phyloP scores from a whole-genome alignment of 1,140 invertebrate species.

The Caenorhabditis tropicalis region DNA sequence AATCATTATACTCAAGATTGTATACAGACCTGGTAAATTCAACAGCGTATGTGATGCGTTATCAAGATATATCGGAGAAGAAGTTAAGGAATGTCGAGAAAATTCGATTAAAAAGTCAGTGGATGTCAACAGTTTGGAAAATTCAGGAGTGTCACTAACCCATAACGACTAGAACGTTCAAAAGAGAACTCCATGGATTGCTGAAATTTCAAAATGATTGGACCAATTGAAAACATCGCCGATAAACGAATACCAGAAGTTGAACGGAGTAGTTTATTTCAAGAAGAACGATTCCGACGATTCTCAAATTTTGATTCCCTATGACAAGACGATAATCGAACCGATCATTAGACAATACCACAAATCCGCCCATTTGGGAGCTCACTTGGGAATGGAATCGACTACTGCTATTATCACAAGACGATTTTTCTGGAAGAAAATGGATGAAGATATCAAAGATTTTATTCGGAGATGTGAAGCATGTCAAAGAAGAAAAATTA shows the following conservation, averaged over 20 bases:
- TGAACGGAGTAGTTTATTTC: not conserved
- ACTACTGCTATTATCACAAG: not conserved
- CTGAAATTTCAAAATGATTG: not conserved
- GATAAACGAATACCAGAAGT: not conserved
- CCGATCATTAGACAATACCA: not conserved
- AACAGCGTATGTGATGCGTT: slow-evolving; percentile 11
- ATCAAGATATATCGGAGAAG: not conserved
- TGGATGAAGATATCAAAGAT: not conserved
- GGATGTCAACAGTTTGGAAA: not conserved
- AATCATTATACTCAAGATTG: too few species aligned
- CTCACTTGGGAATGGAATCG: not conserved
- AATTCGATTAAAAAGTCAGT: not conserved
- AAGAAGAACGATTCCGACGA: not conserved
- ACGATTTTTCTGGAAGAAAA: slow-evolving; percentile 6
- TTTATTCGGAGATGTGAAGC: not conserved
- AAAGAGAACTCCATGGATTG: not conserved
- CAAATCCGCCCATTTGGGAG: not conserved
- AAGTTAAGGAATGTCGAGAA: not conserved
- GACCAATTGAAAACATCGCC: not conserved
- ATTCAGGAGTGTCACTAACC: not conserved
- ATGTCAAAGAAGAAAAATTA: not conserved
- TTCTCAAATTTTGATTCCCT: not conserved
- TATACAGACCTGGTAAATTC: not conserved
- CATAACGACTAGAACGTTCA: not conserved
- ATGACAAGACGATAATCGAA: not conserved